Conservation (phyloP, 2,888 invertebrate genomes). For the Drosophila longiperda region DNA sequence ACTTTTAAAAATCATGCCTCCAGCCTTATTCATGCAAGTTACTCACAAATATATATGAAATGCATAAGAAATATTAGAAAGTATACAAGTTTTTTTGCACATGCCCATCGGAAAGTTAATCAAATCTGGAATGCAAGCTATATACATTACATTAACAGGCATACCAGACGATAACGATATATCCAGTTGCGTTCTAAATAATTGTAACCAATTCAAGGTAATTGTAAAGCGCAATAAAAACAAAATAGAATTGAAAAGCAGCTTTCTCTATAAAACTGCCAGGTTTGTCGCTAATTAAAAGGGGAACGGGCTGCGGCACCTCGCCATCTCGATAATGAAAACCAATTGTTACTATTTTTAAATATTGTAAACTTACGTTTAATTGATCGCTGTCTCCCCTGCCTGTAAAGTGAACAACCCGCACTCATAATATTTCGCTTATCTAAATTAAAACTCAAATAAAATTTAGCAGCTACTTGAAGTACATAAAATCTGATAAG, state of each 20-base stretch:
- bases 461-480: slow-evolving; percentile 43
- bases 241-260: slow-evolving; percentile 11
- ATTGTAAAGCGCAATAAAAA: slow-evolving; percentile 60
- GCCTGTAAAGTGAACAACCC: slow-evolving; percentile 16
- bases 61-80: not conserved
- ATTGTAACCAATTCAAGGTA: slow-evolving; percentile 28
- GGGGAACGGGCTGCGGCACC: not conserved
- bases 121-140: slow-evolving; percentile 1
- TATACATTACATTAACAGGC: not conserved
- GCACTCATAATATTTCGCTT: slow-evolving; percentile 16
- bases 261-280: slow-evolving; percentile 26
- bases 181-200: slow-evolving; percentile 16
- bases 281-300: slow-evolving; percentile 36
- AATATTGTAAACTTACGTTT: slow-evolving; percentile 34
- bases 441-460: slow-evolving; percentile 22
- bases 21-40: not conserved
- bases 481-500: slow-evolving; percentile 37
- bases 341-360: slow-evolving; percentile 76
- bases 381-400: slow-evolving; percentile 42
- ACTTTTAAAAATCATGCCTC: not conserved
- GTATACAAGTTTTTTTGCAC: slow-evolving; percentile 14
- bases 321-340: slow-evolving; percentile 57
- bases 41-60: slow-evolving; percentile 16
- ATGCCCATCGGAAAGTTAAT: not conserved
- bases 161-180: slow-evolving; percentile 14